Evolutionary conservation across 2,113 vertebrate genomes (phyloP).

Genomic region (Paradisaea rubra): DNA sequence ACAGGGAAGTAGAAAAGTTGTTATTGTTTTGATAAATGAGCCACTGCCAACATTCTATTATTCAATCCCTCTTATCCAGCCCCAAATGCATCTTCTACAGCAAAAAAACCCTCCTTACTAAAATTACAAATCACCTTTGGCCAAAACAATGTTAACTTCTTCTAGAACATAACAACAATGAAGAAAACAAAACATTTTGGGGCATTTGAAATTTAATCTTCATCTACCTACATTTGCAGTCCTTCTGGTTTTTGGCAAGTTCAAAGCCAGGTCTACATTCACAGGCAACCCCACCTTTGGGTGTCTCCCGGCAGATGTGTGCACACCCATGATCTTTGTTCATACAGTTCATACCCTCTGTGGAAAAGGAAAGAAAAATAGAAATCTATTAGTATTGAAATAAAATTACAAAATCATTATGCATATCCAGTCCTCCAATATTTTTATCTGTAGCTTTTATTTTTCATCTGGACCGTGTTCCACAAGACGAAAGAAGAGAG

Average conservation of each 20-base stretch:
- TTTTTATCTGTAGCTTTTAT: background rate
- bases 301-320: constrained; percentile 97
- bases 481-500: background rate
- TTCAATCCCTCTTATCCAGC: background rate
- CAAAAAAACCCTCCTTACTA: background rate
- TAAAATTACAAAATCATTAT: background rate
- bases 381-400: constrained; percentile 21
- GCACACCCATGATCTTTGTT: constrained; percentile 98
- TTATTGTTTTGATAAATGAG: background rate
- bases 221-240: constrained; percentile 94
- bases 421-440: background rate
- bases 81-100: background rate
- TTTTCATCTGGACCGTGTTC: background rate
- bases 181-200: constrained; percentile 33
- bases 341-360: constrained; percentile 99
- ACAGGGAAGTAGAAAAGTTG: background rate
- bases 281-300: constrained; percentile 95
- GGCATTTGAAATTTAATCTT: constrained; percentile 53
- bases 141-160: background rate
- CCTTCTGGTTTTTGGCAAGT: constrained; percentile 93
- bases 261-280: constrained; percentile 98
- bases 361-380: background rate
- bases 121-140: background rate
- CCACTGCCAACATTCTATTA: background rate
- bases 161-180: background rate